Percentiles rank a stretch among this genome's conserved stretches.
Conservation (phyloP, 1,140 invertebrate species). For the Lucilia sericata region DNA sequence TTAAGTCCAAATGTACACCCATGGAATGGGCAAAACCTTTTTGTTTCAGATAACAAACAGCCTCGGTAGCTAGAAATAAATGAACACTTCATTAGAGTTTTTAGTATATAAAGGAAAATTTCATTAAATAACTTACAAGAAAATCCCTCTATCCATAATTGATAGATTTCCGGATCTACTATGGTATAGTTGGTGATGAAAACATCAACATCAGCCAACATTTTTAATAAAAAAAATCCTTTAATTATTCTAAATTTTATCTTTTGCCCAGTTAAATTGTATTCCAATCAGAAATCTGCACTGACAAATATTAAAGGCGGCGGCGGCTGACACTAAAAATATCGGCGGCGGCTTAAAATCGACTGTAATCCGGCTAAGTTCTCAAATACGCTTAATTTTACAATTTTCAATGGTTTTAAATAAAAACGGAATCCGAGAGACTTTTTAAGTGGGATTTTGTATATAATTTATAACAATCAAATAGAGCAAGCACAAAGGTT, state of each 20-base stretch:
- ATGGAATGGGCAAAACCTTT: conserved; percentile 79
- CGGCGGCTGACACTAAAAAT: too few species aligned
- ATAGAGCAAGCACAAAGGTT: too few species aligned
- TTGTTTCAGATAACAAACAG: conserved; percentile 83
- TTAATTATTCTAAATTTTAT: not conserved
- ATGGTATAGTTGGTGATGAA: conserved; percentile 95
- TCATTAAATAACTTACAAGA: conserved; percentile 76
- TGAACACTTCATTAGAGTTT: not conserved
- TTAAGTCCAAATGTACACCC: conserved; percentile 83
- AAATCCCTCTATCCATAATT: conserved; percentile 92
- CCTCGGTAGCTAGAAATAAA: conserved; percentile 78
- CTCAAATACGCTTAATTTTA: too few species aligned
- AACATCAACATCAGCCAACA: conserved; percentile 87
- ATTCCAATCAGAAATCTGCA: not conserved
- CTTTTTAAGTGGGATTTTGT: too few species aligned
- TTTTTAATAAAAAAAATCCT: conserved; percentile 56
- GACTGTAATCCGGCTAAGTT: too few species aligned
- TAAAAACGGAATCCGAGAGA: too few species aligned
- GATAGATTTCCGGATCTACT: conserved; percentile 93
- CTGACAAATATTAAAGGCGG: too few species aligned
- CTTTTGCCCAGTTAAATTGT: not conserved
- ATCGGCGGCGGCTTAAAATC: too few species aligned
- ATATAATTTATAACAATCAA: too few species aligned
- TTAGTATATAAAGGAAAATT: not conserved
- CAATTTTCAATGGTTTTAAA: too few species aligned